phyloP scores from a whole-genome alignment of 2,797 vertebrate genomes.

The Capromys pilorides region DNA sequence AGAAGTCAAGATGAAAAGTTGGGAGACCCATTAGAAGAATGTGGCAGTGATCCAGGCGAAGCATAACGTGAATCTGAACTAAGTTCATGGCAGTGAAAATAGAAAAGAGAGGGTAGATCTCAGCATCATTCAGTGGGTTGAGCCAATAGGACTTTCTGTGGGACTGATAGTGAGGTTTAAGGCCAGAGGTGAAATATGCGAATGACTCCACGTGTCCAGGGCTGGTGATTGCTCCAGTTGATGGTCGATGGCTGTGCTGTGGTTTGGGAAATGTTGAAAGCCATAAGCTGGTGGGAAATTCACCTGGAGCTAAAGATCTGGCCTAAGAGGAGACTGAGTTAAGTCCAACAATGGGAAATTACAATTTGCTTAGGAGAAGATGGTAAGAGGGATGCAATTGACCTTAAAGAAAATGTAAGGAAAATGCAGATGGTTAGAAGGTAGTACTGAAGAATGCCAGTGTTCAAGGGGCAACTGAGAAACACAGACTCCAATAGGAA shows the following conservation, averaged over 20 bases:
- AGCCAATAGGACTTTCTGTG: neutral
- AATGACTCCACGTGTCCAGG: neutral
- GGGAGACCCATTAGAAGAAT: neutral
- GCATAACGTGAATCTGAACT: constrained; percentile 19
- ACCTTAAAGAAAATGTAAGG: neutral
- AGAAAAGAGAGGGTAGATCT: neutral
- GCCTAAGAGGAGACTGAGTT: neutral
- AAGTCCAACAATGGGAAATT: neutral
- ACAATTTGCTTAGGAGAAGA: neutral
- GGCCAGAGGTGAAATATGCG: neutral
- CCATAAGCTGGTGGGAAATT: neutral
- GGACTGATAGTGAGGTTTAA: neutral
- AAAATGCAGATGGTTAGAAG: neutral
- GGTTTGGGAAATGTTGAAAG: neutral
- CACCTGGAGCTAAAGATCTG: neutral
- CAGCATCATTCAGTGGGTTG: neutral
- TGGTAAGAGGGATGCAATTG: neutral
- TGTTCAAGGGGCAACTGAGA: neutral
- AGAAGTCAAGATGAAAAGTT: constrained; percentile 29
- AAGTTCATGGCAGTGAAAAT: neutral
- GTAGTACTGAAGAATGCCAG: neutral
- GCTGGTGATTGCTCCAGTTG: neutral
- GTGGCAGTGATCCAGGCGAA: neutral
- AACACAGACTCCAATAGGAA: neutral
- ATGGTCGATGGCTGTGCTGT: neutral